phyloP scores from a whole-genome alignment of 2,113 vertebrate species.

The Limnothrissa miodon region DNA sequence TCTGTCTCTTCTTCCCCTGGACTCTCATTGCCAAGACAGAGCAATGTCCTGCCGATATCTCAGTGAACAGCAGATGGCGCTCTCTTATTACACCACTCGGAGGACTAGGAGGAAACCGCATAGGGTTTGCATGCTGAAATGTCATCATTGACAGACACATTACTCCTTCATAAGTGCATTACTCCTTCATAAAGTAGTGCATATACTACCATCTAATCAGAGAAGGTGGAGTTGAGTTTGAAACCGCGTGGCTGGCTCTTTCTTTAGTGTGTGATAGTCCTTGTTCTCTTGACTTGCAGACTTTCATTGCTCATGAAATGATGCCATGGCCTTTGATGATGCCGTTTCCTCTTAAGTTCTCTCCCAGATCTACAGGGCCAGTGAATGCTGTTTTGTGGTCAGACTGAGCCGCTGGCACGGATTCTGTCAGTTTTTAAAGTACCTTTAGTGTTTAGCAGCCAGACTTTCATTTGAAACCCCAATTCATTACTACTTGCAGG shows the following conservation, averaged over 20 bases:
- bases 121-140: constrained; percentile 9
- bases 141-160: not conserved
- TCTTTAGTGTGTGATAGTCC: not conserved
- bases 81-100: constrained; percentile 43
- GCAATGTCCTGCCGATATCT: constrained; percentile 64
- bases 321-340: not conserved
- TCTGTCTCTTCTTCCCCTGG: constrained; percentile 31
- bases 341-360: not conserved
- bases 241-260: not conserved
- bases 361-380: not conserved
- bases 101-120: not conserved
- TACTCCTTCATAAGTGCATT: not conserved
- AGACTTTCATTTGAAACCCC: not conserved
- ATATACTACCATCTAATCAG: not conserved
- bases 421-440: constrained; percentile 7
- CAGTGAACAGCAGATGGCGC: constrained; percentile 68
- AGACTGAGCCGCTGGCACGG: not conserved
- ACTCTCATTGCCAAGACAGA: constrained; percentile 46
- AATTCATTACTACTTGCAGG: not conserved
- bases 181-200: not conserved
- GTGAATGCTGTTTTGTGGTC: not conserved
- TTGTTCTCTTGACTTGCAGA: not conserved
- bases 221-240: not conserved
- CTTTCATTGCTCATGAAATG: constrained; percentile 1
- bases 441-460: not conserved